These are phyloP conservation scores for Caenorhabditis wallacei DNA, from an alignment of 2,888 invertebrate species.

Conservation along the genomic window DNA sequence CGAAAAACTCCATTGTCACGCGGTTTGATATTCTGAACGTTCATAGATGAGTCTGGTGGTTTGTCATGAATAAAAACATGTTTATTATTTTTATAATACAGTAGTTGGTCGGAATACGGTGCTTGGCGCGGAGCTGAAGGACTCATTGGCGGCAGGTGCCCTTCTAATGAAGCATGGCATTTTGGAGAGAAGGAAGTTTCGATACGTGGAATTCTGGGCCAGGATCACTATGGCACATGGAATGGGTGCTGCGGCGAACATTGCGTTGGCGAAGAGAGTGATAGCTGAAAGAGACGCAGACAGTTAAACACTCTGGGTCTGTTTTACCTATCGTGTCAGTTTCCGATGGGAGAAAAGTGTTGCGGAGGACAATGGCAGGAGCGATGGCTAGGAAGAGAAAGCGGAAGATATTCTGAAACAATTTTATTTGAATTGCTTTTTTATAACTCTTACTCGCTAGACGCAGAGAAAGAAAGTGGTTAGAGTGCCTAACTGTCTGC, in stretches of 20 bases:
- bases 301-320: too few species aligned
- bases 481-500: too few species aligned
- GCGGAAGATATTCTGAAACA: conserved; percentile 26
- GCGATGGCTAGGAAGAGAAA: conserved; percentile 34
- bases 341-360: conserved; percentile 36
- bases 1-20: conserved; percentile 28
- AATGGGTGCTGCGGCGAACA: conserved; percentile 43
- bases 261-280: conserved; percentile 37
- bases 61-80: not conserved
- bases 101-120: too few species aligned
- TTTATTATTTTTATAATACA: not conserved
- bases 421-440: not conserved
- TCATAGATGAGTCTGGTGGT: conserved; percentile 41
- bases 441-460: too few species aligned
- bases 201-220: conserved; percentile 29
- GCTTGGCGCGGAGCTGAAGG: too few species aligned
- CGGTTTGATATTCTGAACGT: conserved; percentile 31
- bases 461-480: too few species aligned
- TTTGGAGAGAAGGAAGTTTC: conserved; percentile 14
- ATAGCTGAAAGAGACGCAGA: too few species aligned
- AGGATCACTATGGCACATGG: conserved; percentile 42
- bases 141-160: too few species aligned
- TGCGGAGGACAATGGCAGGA: conserved; percentile 33
- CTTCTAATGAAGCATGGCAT: not conserved
- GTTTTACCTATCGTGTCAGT: conserved; percentile 30